Evolutionary conservation across 2,888 invertebrate species (phyloP).

Genomic region (Spilarctia lutea): DNA sequence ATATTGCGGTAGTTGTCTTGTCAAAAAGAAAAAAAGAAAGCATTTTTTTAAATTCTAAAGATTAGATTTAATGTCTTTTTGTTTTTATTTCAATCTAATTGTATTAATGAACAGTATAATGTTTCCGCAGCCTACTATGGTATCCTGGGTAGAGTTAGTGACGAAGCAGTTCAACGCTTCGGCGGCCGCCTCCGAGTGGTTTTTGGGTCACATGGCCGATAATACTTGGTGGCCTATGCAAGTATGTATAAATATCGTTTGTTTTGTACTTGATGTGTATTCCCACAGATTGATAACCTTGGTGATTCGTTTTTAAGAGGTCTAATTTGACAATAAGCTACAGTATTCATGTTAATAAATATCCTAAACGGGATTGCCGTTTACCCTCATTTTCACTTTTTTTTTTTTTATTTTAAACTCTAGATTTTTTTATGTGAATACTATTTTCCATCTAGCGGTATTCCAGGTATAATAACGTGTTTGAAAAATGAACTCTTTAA

Average conservation of each 20-base stretch:
- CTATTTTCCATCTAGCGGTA: no score
- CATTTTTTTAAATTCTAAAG: not conserved
- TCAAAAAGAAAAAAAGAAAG: no score
- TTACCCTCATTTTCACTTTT: no score
- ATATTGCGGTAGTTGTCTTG: no score
- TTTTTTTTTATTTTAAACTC: no score
- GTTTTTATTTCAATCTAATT: not conserved
- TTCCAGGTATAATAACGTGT: no score
- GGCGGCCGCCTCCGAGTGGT: conserved; percentile 96
- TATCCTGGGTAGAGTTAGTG: conserved; percentile 97
- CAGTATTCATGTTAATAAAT: no score
- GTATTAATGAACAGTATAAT: not conserved
- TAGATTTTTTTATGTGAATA: no score
- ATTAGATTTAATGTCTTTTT: not conserved
- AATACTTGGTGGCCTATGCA: conserved; percentile 99
- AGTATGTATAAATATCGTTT: conserved; percentile 65
- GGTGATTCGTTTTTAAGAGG: not conserved
- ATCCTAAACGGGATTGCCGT: no score
- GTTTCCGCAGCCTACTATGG: conserved; percentile 93
- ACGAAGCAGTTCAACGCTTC: conserved; percentile 98
- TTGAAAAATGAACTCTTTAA: no score
- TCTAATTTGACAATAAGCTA: not conserved
- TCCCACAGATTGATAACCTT: not conserved
- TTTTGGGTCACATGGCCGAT: conserved; percentile 96
- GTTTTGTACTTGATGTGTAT: not conserved